These are phyloP conservation scores for Drosophila aff. DNA, from an alignment of 1,140 invertebrate genomes.

Conservation along the genomic window DNA sequence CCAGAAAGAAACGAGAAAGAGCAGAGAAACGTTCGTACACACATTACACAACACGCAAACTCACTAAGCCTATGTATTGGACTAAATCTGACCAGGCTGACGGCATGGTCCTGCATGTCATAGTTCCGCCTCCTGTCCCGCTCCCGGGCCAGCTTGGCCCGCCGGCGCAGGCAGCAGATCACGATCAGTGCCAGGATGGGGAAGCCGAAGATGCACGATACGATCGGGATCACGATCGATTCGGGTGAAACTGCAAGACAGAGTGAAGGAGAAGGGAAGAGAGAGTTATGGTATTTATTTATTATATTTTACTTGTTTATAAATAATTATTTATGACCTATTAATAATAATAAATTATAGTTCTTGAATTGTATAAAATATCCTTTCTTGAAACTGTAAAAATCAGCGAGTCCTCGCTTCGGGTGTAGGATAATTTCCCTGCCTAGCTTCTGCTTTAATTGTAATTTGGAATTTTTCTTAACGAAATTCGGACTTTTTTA, in stretches of 20 bases:
- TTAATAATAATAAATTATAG: background rate
- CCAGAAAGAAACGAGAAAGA: constrained; percentile 5
- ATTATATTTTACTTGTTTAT: too few relatives aligned
- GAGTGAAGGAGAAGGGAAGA: background rate
- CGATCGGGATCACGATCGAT: constrained; percentile 94
- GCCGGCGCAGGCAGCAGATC: constrained; percentile 93
- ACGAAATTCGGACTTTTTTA: too few relatives aligned
- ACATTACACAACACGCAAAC: constrained; percentile 84
- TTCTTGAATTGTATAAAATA: background rate
- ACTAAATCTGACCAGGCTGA: constrained; percentile 92
- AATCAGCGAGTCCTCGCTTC: too few relatives aligned
- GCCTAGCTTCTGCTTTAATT: too few relatives aligned
- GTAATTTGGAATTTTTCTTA: too few relatives aligned
- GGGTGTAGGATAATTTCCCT: too few relatives aligned
- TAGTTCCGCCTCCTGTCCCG: constrained; percentile 91
- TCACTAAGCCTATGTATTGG: constrained; percentile 90
- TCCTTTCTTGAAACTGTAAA: background rate
- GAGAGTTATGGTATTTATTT: background rate
- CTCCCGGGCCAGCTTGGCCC: constrained; percentile 93
- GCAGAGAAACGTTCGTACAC: constrained; percentile 47
- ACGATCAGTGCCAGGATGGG: constrained; percentile 93
- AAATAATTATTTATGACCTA: background rate
- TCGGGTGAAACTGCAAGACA: constrained; percentile 92
- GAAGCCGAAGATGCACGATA: constrained; percentile 95
- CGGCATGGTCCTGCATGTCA: constrained; percentile 91